Evolutionary conservation across 2,113 vertebrate species (phyloP).

Genomic region (Coturnix japonica): DNA sequence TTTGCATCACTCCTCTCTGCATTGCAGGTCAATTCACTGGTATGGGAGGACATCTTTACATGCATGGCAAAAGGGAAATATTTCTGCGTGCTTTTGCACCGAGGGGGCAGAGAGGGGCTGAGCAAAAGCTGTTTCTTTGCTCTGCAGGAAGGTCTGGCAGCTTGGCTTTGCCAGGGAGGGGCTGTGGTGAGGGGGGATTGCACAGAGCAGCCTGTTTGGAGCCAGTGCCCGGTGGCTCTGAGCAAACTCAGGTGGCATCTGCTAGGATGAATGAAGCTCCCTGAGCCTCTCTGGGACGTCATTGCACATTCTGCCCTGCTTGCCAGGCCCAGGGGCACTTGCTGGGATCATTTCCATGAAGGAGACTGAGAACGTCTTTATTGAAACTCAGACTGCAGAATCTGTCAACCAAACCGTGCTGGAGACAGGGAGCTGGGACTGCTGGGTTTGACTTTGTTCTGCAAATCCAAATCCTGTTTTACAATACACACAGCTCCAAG

Average conservation of each 20-base stretch:
- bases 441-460: background rate
- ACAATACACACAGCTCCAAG: background rate
- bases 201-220: background rate
- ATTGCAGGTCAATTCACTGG: background rate
- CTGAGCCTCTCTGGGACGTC: background rate
- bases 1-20: background rate
- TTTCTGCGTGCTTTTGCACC: background rate
- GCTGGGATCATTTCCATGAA: conserved; percentile 31
- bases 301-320: background rate
- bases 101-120: background rate
- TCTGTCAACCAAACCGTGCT: background rate
- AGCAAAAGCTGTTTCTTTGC: background rate
- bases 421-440: background rate
- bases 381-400: background rate
- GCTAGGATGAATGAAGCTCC: background rate
- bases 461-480: background rate
- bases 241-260: conserved; percentile 5
- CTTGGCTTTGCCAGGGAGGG: conserved; percentile 10
- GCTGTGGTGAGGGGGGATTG: background rate
- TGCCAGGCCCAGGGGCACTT: conserved; percentile 4
- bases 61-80: background rate
- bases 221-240: background rate
- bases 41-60: background rate
- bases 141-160: conserved; percentile 44
- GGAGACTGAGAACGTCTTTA: conserved; percentile 16